Percentiles rank a stretch among this genome's conserved stretches.
phyloP scores from a whole-genome alignment of 2,888 invertebrate species.

The Aphidius colemani region DNA sequence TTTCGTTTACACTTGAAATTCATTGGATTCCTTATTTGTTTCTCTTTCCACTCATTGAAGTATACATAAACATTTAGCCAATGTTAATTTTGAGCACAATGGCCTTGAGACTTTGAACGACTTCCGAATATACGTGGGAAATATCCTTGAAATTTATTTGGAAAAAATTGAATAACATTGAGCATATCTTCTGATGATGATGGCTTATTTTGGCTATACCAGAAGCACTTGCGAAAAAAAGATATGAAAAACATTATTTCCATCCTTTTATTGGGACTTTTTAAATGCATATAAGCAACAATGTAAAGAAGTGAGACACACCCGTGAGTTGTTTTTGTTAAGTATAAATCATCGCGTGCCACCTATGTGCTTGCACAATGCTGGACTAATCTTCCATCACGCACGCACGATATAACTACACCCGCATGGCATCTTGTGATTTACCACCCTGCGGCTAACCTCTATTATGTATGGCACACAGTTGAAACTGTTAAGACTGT shows the following conservation, averaged over 20 bases:
- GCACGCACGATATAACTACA: slow-evolving; percentile 59
- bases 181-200: not conserved
- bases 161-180: not conserved
- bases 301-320: slow-evolving; percentile 31
- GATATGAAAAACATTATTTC: not conserved
- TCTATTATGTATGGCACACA: slow-evolving; percentile 58
- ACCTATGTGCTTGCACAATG: slow-evolving; percentile 57
- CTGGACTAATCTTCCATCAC: slow-evolving; percentile 59
- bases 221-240: slow-evolving; percentile 6
- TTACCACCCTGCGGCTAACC: slow-evolving; percentile 59
- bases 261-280: not conserved
- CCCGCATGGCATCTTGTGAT: slow-evolving; percentile 59
- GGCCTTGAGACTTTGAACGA: slow-evolving; percentile 13
- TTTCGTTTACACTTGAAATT: slow-evolving; percentile 16
- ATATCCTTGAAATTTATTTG: slow-evolving; percentile 2
- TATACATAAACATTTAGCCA: too few species aligned
- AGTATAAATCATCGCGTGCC: slow-evolving; percentile 56
- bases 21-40: slow-evolving; percentile 11
- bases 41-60: too few species aligned
- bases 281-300: slow-evolving; percentile 3
- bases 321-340: slow-evolving; percentile 40
- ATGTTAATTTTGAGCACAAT: not conserved
- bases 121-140: slow-evolving; percentile 21
- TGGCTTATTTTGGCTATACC: too few species aligned
- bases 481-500: slow-evolving; percentile 48